A percentile compares a stretch with the other conserved stretches of the same genome.
Conservation (phyloP, 2,888 invertebrate species). For the Drosophila emarginata region DNA sequence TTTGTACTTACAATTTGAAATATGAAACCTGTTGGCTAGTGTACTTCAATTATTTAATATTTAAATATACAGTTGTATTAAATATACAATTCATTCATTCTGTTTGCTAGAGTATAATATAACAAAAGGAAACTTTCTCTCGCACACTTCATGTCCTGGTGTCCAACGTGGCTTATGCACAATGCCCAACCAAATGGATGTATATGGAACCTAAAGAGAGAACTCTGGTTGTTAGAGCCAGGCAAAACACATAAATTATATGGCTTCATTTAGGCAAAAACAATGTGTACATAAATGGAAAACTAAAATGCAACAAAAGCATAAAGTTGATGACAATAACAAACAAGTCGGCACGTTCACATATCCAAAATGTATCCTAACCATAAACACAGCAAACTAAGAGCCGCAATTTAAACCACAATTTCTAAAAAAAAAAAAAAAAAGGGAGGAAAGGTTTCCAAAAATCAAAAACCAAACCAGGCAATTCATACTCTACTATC, state of each 20-base stretch:
- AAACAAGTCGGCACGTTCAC: conserved; percentile 13
- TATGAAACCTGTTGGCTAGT: neutral
- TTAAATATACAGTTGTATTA: neutral
- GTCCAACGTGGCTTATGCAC: conserved; percentile 34
- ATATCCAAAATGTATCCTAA: conserved; percentile 20
- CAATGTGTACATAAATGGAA: conserved; percentile 32
- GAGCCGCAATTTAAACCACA: conserved; percentile 37
- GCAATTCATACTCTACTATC: neutral
- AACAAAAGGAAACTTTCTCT: conserved; percentile 4
- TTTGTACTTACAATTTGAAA: neutral
- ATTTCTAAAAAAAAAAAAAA: conserved; percentile 2
- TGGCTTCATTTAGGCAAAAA: conserved; percentile 46
- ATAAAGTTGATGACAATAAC: conserved; percentile 35
- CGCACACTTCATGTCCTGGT: neutral
- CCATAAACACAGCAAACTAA: conserved; percentile 36
- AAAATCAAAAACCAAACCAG: conserved; percentile 6
- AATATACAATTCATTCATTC: neutral
- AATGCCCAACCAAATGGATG: conserved; percentile 14
- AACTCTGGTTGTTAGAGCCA: conserved; percentile 10
- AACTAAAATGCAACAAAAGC: conserved; percentile 22
- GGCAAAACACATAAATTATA: conserved; percentile 41
- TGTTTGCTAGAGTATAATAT: neutral
- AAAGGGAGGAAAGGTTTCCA: neutral
- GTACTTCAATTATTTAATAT: neutral
- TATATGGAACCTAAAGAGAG: neutral